Conservation (phyloP, 1,140 invertebrate genomes). For the Drosophila ambigua region DNA sequence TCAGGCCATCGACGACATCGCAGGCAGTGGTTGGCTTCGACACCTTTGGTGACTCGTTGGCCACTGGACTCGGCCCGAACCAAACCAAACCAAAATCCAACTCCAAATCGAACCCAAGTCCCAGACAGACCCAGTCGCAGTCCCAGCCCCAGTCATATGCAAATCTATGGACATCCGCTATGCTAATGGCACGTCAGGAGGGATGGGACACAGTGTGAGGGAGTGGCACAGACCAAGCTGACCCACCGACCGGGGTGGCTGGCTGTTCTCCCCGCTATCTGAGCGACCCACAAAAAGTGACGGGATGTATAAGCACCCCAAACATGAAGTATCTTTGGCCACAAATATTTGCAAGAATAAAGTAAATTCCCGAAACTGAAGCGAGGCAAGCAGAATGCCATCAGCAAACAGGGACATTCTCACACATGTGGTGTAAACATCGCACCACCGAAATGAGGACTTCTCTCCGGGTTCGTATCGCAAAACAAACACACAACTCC, state of each 20-base stretch:
- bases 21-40: background rate
- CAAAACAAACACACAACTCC: background rate
- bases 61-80: background rate
- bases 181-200: too few relatives aligned
- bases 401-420: slow-evolving; percentile 23
- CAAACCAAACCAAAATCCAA: slow-evolving; percentile 14
- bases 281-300: slow-evolving; percentile 12
- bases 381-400: background rate
- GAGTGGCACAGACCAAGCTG: background rate
- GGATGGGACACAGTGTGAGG: background rate
- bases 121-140: too few relatives aligned
- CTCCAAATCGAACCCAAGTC: background rate
- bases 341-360: slow-evolving; percentile 41
- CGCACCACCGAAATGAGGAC: background rate
- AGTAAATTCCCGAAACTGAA: too few relatives aligned
- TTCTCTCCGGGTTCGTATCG: too few relatives aligned
- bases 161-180: slow-evolving; percentile 24
- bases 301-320: too few relatives aligned
- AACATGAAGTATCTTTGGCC: too few relatives aligned
- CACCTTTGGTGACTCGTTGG: slow-evolving; percentile 22
- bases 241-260: slow-evolving; percentile 2
- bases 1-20: background rate
- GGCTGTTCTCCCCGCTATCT: slow-evolving; percentile 9
- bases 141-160: background rate
- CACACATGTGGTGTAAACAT: slow-evolving; percentile 19